These are phyloP conservation scores for Pseudopipra pipra DNA, from an alignment of 2,113 vertebrate species.

Conservation along the genomic window DNA sequence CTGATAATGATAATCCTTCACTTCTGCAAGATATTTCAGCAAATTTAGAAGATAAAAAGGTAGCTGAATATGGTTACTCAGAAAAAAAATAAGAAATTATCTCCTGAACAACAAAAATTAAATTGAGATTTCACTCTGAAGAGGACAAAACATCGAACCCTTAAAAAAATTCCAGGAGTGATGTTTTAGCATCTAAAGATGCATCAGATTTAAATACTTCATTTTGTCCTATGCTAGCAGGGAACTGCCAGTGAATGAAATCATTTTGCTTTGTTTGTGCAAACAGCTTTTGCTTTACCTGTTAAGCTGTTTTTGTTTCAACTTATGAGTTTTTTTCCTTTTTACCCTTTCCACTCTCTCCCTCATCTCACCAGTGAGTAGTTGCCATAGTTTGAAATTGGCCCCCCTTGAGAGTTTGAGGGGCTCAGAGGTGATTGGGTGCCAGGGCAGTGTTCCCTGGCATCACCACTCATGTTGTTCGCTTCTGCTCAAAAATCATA, in stretches of 20 bases:
- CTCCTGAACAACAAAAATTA: background rate
- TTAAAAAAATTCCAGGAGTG: background rate
- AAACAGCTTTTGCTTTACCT: background rate
- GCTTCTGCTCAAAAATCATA: too few species aligned
- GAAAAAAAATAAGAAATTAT: background rate
- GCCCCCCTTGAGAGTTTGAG: too few species aligned
- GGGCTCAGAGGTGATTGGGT: too few species aligned
- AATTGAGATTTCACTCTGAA: background rate
- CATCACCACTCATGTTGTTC: too few species aligned
- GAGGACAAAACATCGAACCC: background rate
- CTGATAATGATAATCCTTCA: background rate
- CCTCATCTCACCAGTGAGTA: too few species aligned
- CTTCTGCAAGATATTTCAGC: background rate
- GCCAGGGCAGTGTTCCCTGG: too few species aligned
- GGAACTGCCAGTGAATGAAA: background rate
- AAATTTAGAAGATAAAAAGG: background rate
- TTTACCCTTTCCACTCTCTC: background rate
- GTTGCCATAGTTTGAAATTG: too few species aligned
- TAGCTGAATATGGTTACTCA: background rate
- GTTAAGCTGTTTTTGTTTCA: background rate
- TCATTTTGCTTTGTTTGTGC: background rate
- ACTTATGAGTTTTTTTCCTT: accelerated
- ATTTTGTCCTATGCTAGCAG: background rate
- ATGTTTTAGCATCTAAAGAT: background rate
- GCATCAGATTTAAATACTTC: background rate